Evolutionary conservation across 2,888 invertebrate genomes (phyloP).

Genomic region (Folsomia manolachei): DNA sequence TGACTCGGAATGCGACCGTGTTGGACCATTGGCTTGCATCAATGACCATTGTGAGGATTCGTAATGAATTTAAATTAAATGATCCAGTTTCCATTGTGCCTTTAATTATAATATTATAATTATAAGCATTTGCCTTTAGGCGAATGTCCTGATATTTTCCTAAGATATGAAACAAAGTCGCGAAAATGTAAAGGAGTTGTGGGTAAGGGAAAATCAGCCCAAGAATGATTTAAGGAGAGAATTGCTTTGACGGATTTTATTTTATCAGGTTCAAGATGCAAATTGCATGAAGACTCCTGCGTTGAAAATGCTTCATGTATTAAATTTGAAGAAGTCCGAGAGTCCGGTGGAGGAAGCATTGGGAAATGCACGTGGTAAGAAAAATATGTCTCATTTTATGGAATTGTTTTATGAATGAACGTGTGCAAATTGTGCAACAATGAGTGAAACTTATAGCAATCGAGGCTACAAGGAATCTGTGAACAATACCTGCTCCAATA

Average conservation of each 20-base stretch:
- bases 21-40: slow-evolving; percentile 14
- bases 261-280: slow-evolving; percentile 20
- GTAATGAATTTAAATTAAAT: too few species aligned
- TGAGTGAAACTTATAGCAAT: slow-evolving; percentile 13
- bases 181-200: slow-evolving; percentile 33
- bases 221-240: neutral
- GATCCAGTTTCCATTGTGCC: too few species aligned
- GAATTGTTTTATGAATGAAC: neutral
- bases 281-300: slow-evolving; percentile 23
- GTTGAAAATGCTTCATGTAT: slow-evolving; percentile 33
- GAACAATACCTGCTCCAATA: slow-evolving; percentile 30
- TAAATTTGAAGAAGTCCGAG: slow-evolving; percentile 24
- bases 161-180: slow-evolving; percentile 24
- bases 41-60: slow-evolving; percentile 13
- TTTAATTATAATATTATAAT: too few species aligned
- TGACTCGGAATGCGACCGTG: slow-evolving; percentile 31
- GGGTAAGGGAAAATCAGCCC: slow-evolving; percentile 10
- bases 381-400: neutral
- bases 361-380: slow-evolving; percentile 31
- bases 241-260: neutral
- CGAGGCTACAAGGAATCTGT: slow-evolving; percentile 25
- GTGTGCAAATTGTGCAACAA: neutral
- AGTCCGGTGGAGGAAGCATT: slow-evolving; percentile 22
- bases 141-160: slow-evolving; percentile 20
- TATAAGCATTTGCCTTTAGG: slow-evolving; percentile 3